Base-by-base conservation (phyloP, 2,113 vertebrate species). In the Mungos mungo region DNA sequence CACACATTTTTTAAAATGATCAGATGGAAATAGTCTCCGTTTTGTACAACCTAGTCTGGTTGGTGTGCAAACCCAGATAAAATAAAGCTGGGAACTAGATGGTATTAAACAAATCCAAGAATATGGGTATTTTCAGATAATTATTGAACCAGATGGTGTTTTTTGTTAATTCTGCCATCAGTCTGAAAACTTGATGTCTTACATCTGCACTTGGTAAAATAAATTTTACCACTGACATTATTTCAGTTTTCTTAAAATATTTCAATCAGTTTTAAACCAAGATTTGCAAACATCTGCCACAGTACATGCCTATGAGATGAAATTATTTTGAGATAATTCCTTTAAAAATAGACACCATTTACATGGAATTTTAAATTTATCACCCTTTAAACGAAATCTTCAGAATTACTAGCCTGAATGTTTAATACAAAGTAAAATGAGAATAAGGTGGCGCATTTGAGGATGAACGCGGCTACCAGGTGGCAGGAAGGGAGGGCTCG, bases 141-240 rank as follows among this genome's bases (percentile, higher is more conserved):
- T 99, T 99, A 99, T 99, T 99, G 98, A 99, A 99, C 98, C 99
- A 99, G 99, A 99, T 99, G 99, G 99, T 99, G 98, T 98, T 99
- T 99, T 99, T 98, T 99, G 98, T 99, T 99, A 99, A 99, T 99
- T 99, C 98, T 99, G 98, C 99, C 99, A 99, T 99, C 99, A 99
- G 98, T 99, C 98, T 99, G 98, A 99, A 98, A 99, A 99, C 98
- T 99, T 99, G 99, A 99, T 99, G 99, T 98, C 99, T 99, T 99
- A 99, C 99, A 99, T 99, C 99, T 99, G 99, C 97, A 99, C 98
- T 99, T 98, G 97, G 99, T 98, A 98, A 99, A 99, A 99, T 99
- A 99, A 99, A 99, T 99, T 99, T 98, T 99, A 98, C 98, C 98
- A 98, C 97, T 98, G 98, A 99, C 99, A 98, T 99, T 98, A 98